These are phyloP conservation scores for Aphelinus certus DNA, from an alignment of 1,140 invertebrate genomes.

Conservation along the genomic window DNA sequence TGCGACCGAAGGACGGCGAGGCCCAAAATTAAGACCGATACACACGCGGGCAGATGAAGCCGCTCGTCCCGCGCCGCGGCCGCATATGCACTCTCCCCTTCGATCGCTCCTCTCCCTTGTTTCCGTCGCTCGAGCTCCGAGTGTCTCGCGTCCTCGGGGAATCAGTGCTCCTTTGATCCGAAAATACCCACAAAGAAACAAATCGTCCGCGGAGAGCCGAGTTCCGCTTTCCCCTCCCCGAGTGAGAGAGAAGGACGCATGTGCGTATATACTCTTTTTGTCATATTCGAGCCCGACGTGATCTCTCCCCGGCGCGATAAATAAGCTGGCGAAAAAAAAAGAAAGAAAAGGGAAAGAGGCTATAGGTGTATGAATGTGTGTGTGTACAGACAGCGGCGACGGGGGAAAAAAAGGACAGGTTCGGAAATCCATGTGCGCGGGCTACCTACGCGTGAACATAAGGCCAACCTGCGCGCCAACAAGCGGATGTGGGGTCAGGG, in stretches of 20 bases:
- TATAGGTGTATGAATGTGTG: not conserved
- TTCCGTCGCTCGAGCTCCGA: too few relatives aligned
- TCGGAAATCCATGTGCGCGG: not conserved
- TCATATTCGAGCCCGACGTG: constrained; percentile 13
- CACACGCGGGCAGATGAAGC: too few relatives aligned
- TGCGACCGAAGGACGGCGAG: too few relatives aligned
- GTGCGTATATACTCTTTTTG: constrained; percentile 17
- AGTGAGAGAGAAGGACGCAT: not conserved
- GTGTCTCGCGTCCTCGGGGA: too few relatives aligned
- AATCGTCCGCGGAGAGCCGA: not conserved
- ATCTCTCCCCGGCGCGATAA: constrained; percentile 5
- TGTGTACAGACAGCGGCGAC: not conserved
- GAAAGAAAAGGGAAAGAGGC: not conserved
- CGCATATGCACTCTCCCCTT: too few relatives aligned
- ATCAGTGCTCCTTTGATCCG: not conserved
- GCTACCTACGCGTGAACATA: constrained; percentile 31
- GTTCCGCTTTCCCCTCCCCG: constrained; percentile 16
- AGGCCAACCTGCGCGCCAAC: constrained; percentile 40
- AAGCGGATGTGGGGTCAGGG: constrained; percentile 52
- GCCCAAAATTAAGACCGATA: too few relatives aligned
- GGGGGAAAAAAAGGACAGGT: too few relatives aligned
- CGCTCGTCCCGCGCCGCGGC: too few relatives aligned
- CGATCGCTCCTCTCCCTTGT: too few relatives aligned
- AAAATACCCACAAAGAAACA: constrained; percentile 12
- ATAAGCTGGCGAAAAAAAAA: not conserved